A percentile compares a stretch with the other conserved stretches of the same genome.
These are phyloP conservation scores for Seira musarum DNA, from an alignment of 2,888 invertebrate species.

Conservation along the genomic window DNA sequence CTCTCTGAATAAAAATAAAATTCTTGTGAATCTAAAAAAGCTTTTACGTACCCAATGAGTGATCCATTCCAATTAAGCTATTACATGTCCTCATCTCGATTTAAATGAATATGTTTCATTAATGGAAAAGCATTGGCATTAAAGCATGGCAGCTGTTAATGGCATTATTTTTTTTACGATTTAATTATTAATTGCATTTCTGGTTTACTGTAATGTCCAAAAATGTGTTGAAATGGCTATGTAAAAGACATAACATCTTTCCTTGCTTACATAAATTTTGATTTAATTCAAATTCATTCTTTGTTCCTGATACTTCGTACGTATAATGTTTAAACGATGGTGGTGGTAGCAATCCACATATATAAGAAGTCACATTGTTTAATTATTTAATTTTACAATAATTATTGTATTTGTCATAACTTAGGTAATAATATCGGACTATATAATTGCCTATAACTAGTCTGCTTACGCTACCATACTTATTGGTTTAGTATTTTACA, in stretches of 20 bases:
- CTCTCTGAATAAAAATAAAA: too few species aligned
- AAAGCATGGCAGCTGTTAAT: too few species aligned
- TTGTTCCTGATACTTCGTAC: conserved; percentile 4
- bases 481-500: not conserved
- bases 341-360: not conserved
- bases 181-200: not conserved
- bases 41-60: too few species aligned
- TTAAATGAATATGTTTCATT: too few species aligned
- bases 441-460: not conserved
- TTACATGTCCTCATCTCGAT: too few species aligned
- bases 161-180: too few species aligned
- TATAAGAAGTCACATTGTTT: not conserved
- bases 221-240: conserved; percentile 10
- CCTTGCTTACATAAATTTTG: conserved; percentile 12
- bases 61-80: too few species aligned
- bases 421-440: not conserved
- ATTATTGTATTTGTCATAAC: not conserved
- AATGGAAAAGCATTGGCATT: too few species aligned
- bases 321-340: not conserved
- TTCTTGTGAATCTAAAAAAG: too few species aligned
- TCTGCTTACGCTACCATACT: not conserved
- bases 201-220: not conserved
- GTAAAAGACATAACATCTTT: conserved; percentile 25
- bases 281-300: not conserved
- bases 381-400: not conserved